phyloP scores from a whole-genome alignment of 2,888 invertebrate species.

The Enchytraeus crypticus region DNA sequence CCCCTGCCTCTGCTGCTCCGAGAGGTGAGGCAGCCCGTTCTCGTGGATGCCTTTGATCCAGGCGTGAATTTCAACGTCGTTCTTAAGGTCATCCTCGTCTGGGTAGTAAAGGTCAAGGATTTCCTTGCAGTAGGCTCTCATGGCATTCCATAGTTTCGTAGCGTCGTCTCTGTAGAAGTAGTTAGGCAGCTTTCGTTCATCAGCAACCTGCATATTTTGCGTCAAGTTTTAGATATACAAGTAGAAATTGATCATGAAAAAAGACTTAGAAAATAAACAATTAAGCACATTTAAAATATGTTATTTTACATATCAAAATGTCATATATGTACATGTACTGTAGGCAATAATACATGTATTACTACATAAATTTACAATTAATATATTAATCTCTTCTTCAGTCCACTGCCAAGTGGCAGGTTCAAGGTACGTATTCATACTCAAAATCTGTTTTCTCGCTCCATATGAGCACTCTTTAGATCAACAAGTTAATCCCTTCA shows the following conservation, averaged over 20 bases:
- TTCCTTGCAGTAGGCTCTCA: conserved; percentile 11
- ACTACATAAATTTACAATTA: too few species aligned
- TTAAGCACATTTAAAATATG: too few species aligned
- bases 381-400: too few species aligned
- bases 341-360: too few species aligned
- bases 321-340: too few species aligned
- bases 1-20: background rate
- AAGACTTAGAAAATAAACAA: background rate
- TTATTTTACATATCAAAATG: too few species aligned
- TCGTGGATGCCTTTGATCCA: conserved; percentile 20
- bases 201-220: conserved; percentile 9
- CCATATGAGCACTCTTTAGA: too few species aligned
- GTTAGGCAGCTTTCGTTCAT: conserved; percentile 13
- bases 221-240: background rate
- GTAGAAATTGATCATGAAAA: background rate
- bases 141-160: conserved; percentile 17
- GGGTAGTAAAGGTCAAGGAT: conserved; percentile 14
- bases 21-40: conserved; percentile 13
- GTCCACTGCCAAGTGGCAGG: too few species aligned
- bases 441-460: too few species aligned
- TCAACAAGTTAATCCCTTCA: too few species aligned
- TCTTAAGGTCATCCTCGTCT: conserved; percentile 4
- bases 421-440: too few species aligned
- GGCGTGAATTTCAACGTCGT: conserved; percentile 16
- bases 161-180: conserved; percentile 27